Evolutionary conservation across 2,888 invertebrate species (phyloP), one percentile per base, ranked within the genome.

Genomic region (Apodemia mormo): DNA sequence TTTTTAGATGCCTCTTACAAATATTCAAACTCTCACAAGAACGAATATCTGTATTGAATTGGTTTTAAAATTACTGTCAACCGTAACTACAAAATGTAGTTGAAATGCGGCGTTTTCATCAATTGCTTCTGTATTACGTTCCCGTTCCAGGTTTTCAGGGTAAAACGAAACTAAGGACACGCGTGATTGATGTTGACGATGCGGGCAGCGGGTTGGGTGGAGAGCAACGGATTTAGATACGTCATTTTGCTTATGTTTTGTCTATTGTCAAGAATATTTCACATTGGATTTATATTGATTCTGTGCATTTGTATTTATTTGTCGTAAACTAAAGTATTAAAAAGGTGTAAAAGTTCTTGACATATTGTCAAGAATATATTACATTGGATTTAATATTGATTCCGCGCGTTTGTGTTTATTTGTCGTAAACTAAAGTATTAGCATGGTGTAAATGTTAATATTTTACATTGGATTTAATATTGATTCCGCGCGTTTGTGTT

Each of bases 131-230:
- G 61, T 61, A 33, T 30, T 61, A 33, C 61, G 61, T 61, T 61
- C 14, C 9, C 12, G 33, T 61, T 61, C 33, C 61, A 61, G 33
- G 61, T 33, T 61, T 61, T 14, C 33, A 61, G 30, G 61, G 30
- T 61, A 61, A 61, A 61, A 61, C 61, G 61, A 61, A 61, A 61
- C 61, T 61, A 33, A 61, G 61, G 33, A 61, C 33, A 30, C 61
- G 14, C 61, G 61, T 61, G 61, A 61, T 61, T 61, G 61, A 61
- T 61, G 61, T 33, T 33, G 61, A 61, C 61, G 61, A 61, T 61
- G 14, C 61, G 61, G 61, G 33, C 52, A 52, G 52, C 52, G 52
- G n/a, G 45, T 30, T 30, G 58, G 30, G 4, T 58, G 30, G 10
- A 58, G 14, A 61, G 33, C 30, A 61, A 61, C 30, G 33, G 14